A percentile compares a stretch with the other conserved stretches of the same genome.
These are phyloP conservation scores for Acanthopagrus latus DNA, from an alignment of 2,797 vertebrate genomes.

Conservation along the genomic window DNA sequence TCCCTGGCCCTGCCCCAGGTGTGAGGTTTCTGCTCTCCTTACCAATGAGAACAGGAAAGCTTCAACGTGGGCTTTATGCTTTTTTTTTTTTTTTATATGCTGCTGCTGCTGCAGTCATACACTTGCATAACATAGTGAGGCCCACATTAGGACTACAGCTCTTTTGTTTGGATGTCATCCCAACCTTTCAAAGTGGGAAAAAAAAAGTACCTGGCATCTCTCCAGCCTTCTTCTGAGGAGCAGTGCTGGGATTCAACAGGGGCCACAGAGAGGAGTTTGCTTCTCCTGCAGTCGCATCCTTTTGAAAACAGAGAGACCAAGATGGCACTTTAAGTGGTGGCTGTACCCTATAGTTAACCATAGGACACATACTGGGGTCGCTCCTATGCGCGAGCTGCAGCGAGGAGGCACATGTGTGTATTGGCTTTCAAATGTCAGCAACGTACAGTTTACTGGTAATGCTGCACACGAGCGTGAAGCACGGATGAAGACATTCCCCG, in stretches of 20 bases:
- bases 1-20: constrained; percentile 67
- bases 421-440: constrained; percentile 51
- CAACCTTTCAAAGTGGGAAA: constrained; percentile 69
- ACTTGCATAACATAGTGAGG: constrained; percentile 81
- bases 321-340: constrained; percentile 38
- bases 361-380: constrained; percentile 16
- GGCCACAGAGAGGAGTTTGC: constrained; percentile 20
- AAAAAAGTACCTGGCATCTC: constrained; percentile 69
- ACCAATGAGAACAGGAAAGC: constrained; percentile 63
- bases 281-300: constrained; percentile 44
- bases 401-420: constrained; percentile 15
- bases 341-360: constrained; percentile 37
- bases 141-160: constrained; percentile 71
- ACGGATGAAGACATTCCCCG: constrained; percentile 13
- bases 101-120: constrained; percentile 64
- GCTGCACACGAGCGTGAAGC: constrained; percentile 1
- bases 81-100: constrained; percentile 28
- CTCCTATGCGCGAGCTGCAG: constrained; percentile 29
- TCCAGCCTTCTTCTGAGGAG: constrained; percentile 65
- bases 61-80: constrained; percentile 69
- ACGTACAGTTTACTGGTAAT: constrained; percentile 24
- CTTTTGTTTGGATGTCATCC: constrained; percentile 78
- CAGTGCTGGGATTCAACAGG: constrained; percentile 44
- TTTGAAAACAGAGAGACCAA: constrained; percentile 39
- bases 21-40: constrained; percentile 65